Percentiles rank a stretch among this genome's conserved stretches.
phyloP scores from a whole-genome alignment of 2,113 vertebrate genomes.

The Prolemur simus region DNA sequence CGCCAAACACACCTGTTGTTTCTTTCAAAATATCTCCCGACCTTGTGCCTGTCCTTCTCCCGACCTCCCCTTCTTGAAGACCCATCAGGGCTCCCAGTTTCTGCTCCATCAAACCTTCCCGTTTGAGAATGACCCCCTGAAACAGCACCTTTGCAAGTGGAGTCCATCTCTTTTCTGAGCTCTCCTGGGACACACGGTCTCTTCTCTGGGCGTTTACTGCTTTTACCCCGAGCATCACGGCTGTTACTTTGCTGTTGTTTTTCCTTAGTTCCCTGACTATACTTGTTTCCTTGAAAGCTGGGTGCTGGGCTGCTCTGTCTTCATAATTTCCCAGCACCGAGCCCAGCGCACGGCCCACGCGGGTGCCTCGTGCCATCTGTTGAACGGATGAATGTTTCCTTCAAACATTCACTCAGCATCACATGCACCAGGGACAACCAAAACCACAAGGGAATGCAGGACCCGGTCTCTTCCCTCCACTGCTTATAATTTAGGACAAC shows the following conservation, averaged over 20 bases:
- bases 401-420: background rate
- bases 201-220: background rate
- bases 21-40: background rate
- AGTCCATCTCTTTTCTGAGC: background rate
- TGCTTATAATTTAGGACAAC: fast-evolving
- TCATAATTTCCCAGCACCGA: background rate
- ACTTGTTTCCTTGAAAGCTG: background rate
- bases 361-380: background rate
- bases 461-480: background rate
- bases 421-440: fast-evolving
- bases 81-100: background rate
- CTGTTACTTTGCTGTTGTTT: fast-evolving
- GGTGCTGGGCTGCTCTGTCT: background rate
- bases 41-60: background rate
- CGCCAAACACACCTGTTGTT: background rate
- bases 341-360: fast-evolving
- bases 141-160: background rate
- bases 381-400: fast-evolving
- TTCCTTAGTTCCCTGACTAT: background rate
- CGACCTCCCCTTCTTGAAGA: background rate
- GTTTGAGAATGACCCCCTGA: no score
- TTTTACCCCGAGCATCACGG: background rate
- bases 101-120: background rate
- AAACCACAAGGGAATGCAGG: background rate
- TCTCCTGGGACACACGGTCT: fast-evolving